Evolutionary conservation across 1,140 invertebrate genomes (phyloP), one percentile per base, ranked within the genome.

Genomic region (Bombus affinis): DNA sequence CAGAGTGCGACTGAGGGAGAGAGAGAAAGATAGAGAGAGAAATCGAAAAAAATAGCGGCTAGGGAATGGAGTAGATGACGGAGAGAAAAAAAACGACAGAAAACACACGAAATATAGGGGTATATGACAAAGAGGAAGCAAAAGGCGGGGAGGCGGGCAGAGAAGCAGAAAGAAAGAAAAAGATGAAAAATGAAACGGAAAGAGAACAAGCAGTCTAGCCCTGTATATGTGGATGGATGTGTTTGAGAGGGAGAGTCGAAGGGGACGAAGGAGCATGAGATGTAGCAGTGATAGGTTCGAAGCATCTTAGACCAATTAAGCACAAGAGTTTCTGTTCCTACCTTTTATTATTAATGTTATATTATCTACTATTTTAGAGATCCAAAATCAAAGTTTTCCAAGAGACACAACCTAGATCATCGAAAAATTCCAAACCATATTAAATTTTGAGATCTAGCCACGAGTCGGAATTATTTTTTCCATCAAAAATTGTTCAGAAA

Each of bases 131-230:
- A 84, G 82, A 71, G 82, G 66, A 71, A 62, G 28, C 12, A n/a
- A n/a, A 62, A 13, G 28, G 66, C 8, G 8, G 62, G 72, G 18
- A n/a, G 39, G 28, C 25, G 15, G 53, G 22, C n/a, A 70, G 68
- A 72, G 53, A 37, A 15, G 28, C 32, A 39, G 57, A 32, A 25
- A 53, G 44, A 22, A 25, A 70, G 13, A 68, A 68, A 15, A 66
- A 53, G 65, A 80, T 66, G 39, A 28, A 53, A 80, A 44, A 28
- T 66, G 66, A n/a, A 35, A 75, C 57, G 35, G 70, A 81, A 57
- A 80, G 83, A 85, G 77, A 85, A 37, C 73, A 66, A 79, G 15
- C 47, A 68, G 66, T 80, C 47, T 72, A 80, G 75, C 39, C 59
- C 37, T 42, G 62, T 37, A 32, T 76, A 39, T 37, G 6, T 28